Evolutionary conservation across 1,140 invertebrate genomes (phyloP).

Genomic region (Leptestheria dahalacensis): DNA sequence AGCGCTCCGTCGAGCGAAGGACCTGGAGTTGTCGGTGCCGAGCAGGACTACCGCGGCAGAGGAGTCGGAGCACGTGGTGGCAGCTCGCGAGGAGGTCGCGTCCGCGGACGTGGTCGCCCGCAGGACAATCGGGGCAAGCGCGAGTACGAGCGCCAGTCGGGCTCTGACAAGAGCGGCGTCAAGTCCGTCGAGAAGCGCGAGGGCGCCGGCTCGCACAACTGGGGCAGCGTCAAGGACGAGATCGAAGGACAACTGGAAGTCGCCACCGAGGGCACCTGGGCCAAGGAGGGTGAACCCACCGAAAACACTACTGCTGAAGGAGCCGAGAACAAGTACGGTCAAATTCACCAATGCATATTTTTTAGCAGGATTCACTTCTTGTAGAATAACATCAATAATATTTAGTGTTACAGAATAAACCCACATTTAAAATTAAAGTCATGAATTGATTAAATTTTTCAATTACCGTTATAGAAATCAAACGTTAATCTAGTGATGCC

Average conservation of each 20-base stretch:
- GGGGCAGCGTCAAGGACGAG: conserved; percentile 85
- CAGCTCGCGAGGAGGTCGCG: conserved; percentile 27
- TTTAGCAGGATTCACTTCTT: too few relatives aligned
- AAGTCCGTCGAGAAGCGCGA: conserved; percentile 88
- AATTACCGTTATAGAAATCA: too few relatives aligned
- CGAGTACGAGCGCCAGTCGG: conserved; percentile 88
- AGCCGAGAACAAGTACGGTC: conserved; percentile 15
- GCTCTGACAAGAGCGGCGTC: conserved; percentile 83
- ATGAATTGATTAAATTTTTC: too few relatives aligned
- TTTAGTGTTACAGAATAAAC: too few relatives aligned
- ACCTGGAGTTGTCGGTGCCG: conserved; percentile 11
- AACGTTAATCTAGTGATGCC: too few relatives aligned
- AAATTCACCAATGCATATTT: too few relatives aligned
- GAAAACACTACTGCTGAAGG: conserved; percentile 18
- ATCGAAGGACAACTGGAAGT: conserved; percentile 37
- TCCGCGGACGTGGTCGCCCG: conserved; percentile 31
- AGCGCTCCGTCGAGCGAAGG: conserved; percentile 21
- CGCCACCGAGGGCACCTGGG: conserved; percentile 17
- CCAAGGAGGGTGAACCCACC: conserved; percentile 20
- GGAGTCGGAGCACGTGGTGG: conserved; percentile 21
- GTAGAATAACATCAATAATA: too few relatives aligned
- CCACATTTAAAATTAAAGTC: too few relatives aligned
- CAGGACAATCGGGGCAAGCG: conserved; percentile 61
- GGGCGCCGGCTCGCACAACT: conserved; percentile 84
- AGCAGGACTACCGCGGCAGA: conserved; percentile 22